Evolutionary conservation across 2,888 invertebrate species (phyloP), one percentile per base, ranked within the genome.

Genomic region (Xanthostigma xanthostigma): DNA sequence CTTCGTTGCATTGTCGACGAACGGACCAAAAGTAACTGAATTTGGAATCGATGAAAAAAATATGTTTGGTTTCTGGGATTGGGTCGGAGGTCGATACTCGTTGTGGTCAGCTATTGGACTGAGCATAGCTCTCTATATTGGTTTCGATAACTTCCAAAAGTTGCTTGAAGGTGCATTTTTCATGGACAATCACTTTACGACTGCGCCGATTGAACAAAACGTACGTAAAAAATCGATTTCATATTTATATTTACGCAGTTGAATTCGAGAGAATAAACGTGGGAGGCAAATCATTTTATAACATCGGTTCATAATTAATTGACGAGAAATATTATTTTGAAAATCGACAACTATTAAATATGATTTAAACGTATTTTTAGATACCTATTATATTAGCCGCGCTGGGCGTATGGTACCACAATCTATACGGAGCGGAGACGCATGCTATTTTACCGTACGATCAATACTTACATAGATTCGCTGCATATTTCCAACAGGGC

Each of bases 51-150:
- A 95, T 65, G 79, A 89, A 54, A 83, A 83, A 56, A 99, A 98
- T 64, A 97, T 98, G 95, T 99, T 99, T 71, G 96, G 88, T 17
- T 99, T 99, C 70, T 99, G 98, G 97, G 98, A 99, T 71, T 98
- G 97, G 96, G 98, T 98, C 41, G 98, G 98, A 36, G 98, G 98
- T 57, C 83, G 98, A 62, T 92, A 78, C 63, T 98, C 97, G 0
- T 72, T 98, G 9, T 98, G 98, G 98, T 98, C 97, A 0, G 98
- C 98, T 4, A 99, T 99, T 68, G 98, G 98, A 37, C 73, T 99
- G 14, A 94, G 96, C 4, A 96, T 99, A 64, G 88, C 88, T 5
- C 72, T 97, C 38, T 81, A 88, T 58, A 80, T 98, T 65, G 98
- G 96, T 52, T 94, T 81, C 68, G 91, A 94, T 47, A 94, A 96